Conservation (phyloP, 2,113 vertebrate genomes). For the Xenopus borealis region DNA sequence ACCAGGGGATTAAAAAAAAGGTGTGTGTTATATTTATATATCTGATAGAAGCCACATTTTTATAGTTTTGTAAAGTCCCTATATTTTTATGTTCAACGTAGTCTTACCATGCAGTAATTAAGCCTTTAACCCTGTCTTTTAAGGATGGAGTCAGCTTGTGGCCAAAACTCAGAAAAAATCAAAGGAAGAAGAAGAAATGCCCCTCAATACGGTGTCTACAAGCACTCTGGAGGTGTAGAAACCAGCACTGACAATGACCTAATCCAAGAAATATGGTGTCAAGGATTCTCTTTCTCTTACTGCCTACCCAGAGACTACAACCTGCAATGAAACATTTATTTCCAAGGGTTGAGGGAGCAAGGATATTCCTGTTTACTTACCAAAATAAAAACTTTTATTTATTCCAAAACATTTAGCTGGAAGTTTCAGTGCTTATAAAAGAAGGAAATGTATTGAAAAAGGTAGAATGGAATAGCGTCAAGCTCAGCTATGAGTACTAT, state of each 20-base stretch:
- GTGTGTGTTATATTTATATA: no score
- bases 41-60: no score
- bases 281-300: neutral
- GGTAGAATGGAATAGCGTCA: neutral
- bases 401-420: neutral
- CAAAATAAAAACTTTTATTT: no score
- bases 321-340: neutral
- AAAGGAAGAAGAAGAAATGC: conserved; percentile 50
- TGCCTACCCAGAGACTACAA: neutral
- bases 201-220: conserved; percentile 39
- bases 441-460: neutral
- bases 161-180: conserved; percentile 28
- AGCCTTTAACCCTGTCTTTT: conserved; percentile 23
- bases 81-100: neutral
- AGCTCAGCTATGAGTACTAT: neutral
- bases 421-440: neutral
- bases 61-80: no score
- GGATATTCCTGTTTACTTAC: neutral
- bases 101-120: no score
- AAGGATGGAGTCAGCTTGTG: conserved; percentile 48
- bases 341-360: neutral
- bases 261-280: neutral
- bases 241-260: neutral
- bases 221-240: conserved; percentile 46
- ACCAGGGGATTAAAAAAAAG: no score